These are phyloP conservation scores for Tympanuchus pallidicinctus DNA, from an alignment of 2,113 vertebrate species.

Conservation along the genomic window DNA sequence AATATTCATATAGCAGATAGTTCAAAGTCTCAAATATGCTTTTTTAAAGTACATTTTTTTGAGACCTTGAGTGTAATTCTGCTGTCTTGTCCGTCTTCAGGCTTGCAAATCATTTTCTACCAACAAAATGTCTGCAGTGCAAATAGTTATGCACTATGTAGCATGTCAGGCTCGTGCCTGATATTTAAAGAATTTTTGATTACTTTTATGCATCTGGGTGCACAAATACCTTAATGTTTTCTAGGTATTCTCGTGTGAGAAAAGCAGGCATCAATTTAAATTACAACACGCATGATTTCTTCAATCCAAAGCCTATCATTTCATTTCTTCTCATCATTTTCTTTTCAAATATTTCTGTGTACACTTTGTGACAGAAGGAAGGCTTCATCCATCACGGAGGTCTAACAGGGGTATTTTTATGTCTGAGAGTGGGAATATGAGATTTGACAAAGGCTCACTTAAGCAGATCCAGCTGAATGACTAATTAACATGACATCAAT, in stretches of 20 bases:
- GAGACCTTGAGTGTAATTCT: neutral
- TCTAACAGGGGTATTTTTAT: neutral
- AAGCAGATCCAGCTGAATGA: neutral
- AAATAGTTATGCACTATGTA: neutral
- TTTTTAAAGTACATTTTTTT: neutral
- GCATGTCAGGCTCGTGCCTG: accelerated
- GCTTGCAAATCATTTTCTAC: neutral
- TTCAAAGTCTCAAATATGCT: accelerated
- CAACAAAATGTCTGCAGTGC: neutral
- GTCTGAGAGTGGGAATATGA: neutral
- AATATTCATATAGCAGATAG: neutral
- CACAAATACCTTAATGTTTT: neutral
- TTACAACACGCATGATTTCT: neutral
- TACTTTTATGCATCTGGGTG: neutral
- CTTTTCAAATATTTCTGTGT: neutral
- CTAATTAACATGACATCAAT: conserved; percentile 43
- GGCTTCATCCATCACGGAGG: neutral
- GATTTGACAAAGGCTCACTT: neutral
- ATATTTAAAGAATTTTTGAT: neutral
- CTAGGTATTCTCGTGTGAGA: neutral
- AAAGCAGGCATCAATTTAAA: neutral
- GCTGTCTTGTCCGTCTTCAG: neutral
- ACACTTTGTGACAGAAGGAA: neutral
- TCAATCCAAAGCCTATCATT: neutral
- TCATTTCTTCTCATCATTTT: neutral